A percentile compares a stretch with the other conserved stretches of the same genome.
These are phyloP conservation scores for Eustalomyia histrio DNA, from an alignment of 2,888 invertebrate genomes.

Conservation along the genomic window DNA sequence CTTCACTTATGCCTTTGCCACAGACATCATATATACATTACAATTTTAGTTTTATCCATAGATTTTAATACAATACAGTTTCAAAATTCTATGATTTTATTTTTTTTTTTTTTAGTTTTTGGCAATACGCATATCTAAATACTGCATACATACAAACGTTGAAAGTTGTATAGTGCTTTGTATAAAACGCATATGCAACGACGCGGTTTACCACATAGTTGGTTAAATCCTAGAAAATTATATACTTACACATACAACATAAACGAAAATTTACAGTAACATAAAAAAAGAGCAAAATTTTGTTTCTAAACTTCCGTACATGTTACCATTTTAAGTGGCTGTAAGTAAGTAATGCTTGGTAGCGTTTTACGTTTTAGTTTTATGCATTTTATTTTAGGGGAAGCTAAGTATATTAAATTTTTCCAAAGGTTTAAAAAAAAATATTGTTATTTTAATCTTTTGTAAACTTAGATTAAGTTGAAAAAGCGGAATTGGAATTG, in stretches of 20 bases:
- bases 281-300: slow-evolving; percentile 30
- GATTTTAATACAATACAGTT: slow-evolving; percentile 28
- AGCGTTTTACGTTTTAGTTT: slow-evolving; percentile 22
- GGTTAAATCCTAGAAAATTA: slow-evolving; percentile 63
- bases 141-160: neutral
- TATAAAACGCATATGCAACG: slow-evolving; percentile 62
- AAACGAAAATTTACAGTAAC: slow-evolving; percentile 38
- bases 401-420: neutral
- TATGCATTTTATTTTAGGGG: slow-evolving; percentile 1
- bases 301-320: slow-evolving; percentile 58
- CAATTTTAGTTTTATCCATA: slow-evolving; percentile 62
- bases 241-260: slow-evolving; percentile 48
- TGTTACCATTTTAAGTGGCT: slow-evolving; percentile 61
- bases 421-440: neutral
- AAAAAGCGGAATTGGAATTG: too few species aligned
- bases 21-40: slow-evolving; percentile 54
- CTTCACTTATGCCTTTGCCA: slow-evolving; percentile 60
- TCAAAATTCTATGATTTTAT: too few species aligned
- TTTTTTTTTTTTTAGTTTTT: slow-evolving; percentile 3
- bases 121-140: slow-evolving; percentile 61
- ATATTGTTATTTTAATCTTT: too few species aligned
- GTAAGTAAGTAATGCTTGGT: slow-evolving; percentile 50
- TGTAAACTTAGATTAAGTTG: too few species aligned
- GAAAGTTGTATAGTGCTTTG: slow-evolving; percentile 9
- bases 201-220: slow-evolving; percentile 62